phyloP scores from a whole-genome alignment of 92 coral and sea anemone species.

The Umimayanthus chanpuru region DNA sequence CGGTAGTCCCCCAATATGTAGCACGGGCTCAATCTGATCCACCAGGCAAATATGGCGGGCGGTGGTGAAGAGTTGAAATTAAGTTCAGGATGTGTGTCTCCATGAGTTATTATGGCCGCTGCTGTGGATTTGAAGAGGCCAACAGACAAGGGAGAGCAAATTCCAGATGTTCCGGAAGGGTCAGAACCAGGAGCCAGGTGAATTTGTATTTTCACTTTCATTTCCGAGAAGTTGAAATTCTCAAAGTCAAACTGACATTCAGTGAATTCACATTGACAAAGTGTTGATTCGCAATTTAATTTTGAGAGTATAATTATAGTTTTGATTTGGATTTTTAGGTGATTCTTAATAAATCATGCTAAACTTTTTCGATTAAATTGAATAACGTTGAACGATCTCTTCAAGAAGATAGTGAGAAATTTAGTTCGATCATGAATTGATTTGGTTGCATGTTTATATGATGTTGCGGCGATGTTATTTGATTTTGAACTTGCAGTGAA shows the following conservation, averaged over 20 bases:
- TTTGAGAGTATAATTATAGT: too few relatives aligned
- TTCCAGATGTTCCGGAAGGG: constrained; percentile 48
- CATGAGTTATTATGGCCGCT: constrained; percentile 34
- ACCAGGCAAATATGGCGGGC: constrained; percentile 44
- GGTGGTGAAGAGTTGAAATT: constrained; percentile 3
- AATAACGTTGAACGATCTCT: not conserved
- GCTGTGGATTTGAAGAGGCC: constrained; percentile 32
- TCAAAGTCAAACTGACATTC: not conserved
- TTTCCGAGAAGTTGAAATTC: not conserved
- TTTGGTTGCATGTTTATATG: not conserved
- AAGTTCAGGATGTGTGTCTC: constrained; percentile 10
- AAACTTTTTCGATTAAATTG: too few relatives aligned
- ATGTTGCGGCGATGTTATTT: not conserved
- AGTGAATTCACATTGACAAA: not conserved
- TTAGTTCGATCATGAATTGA: not conserved
- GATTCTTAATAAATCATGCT: not conserved
- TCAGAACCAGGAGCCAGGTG: constrained; percentile 47
- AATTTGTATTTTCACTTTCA: not conserved
- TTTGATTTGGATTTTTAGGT: not conserved
- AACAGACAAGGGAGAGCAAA: constrained; percentile 39
- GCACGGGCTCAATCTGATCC: constrained; percentile 30
- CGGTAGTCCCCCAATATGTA: constrained; percentile 8
- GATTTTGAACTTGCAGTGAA: not conserved
- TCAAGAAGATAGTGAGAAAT: not conserved
- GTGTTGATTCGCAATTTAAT: not conserved